Percentiles rank a stretch among this genome's conserved stretches.
Conservation (phyloP, 2,888 invertebrate species). For the Aplocera efformata region DNA sequence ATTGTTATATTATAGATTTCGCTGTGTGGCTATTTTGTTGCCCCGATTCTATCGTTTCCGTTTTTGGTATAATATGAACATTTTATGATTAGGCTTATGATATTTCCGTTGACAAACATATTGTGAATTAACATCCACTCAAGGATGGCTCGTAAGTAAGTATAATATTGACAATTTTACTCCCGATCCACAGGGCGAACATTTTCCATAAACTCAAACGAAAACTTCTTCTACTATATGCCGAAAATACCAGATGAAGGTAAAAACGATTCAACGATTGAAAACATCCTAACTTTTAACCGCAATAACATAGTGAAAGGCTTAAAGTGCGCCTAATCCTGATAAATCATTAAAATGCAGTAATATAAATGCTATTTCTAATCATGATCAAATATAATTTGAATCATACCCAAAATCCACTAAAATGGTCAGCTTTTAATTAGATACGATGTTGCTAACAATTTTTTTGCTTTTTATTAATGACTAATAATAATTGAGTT, state of each 20-base stretch:
- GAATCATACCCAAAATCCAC: conserved; percentile 20
- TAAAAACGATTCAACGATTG: conserved; percentile 66
- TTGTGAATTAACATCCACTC: conserved; percentile 5
- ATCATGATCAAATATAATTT: conserved; percentile 44
- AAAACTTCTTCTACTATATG: conserved; percentile 74
- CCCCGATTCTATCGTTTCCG: too few species aligned
- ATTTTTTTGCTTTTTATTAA: conserved; percentile 22
- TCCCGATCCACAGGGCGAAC: conserved; percentile 73
- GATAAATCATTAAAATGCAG: conserved; percentile 45
- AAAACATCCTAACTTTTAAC: conserved; percentile 66
- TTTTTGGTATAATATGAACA: too few species aligned
- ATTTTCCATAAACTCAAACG: conserved; percentile 72
- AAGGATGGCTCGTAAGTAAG: conserved; percentile 26
- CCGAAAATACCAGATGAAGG: conserved; percentile 73
- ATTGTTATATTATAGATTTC: too few species aligned
- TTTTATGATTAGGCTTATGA: not conserved
- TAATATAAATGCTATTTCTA: conserved; percentile 50
- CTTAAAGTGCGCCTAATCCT: conserved; percentile 73
- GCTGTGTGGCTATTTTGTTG: too few species aligned
- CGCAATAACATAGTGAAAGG: conserved; percentile 71
- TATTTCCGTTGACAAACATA: not conserved
- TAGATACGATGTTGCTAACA: conserved; percentile 22
- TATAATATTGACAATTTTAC: conserved; percentile 46
- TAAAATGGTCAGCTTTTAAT: conserved; percentile 20
- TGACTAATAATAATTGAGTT: conserved; percentile 8